Evolutionary conservation across 2,113 vertebrate genomes (phyloP).

Genomic region (Serinus canaria): DNA sequence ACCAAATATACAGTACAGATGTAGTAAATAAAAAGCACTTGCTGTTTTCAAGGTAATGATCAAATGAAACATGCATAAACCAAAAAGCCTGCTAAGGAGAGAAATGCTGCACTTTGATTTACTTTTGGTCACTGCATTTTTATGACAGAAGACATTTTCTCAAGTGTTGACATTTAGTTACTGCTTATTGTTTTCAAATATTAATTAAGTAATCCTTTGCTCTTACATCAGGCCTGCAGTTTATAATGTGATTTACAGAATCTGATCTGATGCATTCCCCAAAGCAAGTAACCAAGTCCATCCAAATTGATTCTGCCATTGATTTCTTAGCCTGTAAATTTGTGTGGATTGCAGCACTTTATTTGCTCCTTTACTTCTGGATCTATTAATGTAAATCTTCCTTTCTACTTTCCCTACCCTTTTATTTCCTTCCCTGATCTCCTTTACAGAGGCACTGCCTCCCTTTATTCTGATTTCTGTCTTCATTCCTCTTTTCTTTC

Average conservation of each 20-base stretch:
- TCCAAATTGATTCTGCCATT: constrained; percentile 37
- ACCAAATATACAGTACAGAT: background rate
- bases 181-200: background rate
- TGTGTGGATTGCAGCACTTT: constrained; percentile 8
- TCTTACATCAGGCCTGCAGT: background rate
- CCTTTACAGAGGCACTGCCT: background rate
- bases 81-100: background rate
- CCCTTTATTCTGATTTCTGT: background rate
- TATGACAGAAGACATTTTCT: background rate
- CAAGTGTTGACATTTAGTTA: background rate
- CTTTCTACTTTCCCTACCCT: background rate
- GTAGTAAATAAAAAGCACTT: background rate
- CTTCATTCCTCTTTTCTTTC: background rate
- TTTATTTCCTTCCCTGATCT: background rate
- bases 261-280: background rate
- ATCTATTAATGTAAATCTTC: background rate
- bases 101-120: background rate
- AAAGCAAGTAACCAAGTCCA: constrained; percentile 9
- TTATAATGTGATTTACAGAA: background rate
- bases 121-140: background rate
- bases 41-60: background rate
- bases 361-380: background rate
- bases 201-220: background rate
- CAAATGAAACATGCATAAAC: background rate
- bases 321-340: constrained; percentile 35